Percentiles rank a stretch among this genome's conserved stretches.
Conservation (phyloP, 2,888 invertebrate species). For the Brassicogethes aeneus region DNA sequence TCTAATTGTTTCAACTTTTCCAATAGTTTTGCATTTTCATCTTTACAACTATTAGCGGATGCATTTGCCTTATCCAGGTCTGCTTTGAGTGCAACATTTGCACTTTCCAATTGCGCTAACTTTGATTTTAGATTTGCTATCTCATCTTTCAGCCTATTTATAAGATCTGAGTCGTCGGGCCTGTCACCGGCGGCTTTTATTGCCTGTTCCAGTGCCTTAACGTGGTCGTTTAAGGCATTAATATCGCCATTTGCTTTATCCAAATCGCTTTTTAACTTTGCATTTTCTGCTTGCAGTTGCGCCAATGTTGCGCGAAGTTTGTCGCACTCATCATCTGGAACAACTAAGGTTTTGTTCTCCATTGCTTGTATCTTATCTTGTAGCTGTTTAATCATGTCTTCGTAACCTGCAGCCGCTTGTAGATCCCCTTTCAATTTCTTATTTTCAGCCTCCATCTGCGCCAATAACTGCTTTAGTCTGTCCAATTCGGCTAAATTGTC, state of each 20-base stretch:
- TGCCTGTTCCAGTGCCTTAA: conserved; percentile 11
- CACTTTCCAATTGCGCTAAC: conserved; percentile 15
- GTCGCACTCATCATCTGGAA: conserved; percentile 16
- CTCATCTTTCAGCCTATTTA: conserved; percentile 10
- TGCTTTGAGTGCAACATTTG: conserved; percentile 17
- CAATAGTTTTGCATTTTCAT: conserved; percentile 16
- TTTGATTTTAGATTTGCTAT: conserved; percentile 13
- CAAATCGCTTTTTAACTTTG: conserved; percentile 15
- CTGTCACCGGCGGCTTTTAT: conserved; percentile 10
- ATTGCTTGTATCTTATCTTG: conserved; percentile 18
- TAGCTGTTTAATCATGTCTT: conserved; percentile 11
- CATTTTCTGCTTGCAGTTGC: conserved; percentile 17
- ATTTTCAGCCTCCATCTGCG: conserved; percentile 17
- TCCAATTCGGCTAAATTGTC: conserved; percentile 2
- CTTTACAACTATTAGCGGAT: conserved; percentile 5
- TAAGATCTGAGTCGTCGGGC: conserved; percentile 3
- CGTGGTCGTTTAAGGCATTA: conserved; percentile 5
- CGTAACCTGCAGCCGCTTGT: conserved; percentile 8
- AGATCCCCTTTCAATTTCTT: conserved; percentile 15
- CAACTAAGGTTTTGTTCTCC: conserved; percentile 17
- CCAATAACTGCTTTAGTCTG: conserved; percentile 12
- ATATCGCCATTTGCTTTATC: conserved; percentile 9
- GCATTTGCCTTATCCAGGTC: conserved; percentile 14
- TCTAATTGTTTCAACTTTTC: conserved; percentile 13
- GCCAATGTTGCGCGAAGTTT: conserved; percentile 10